These are phyloP conservation scores for Anguilla megastoma DNA, from an alignment of 2,797 vertebrate genomes.

Conservation along the genomic window DNA sequence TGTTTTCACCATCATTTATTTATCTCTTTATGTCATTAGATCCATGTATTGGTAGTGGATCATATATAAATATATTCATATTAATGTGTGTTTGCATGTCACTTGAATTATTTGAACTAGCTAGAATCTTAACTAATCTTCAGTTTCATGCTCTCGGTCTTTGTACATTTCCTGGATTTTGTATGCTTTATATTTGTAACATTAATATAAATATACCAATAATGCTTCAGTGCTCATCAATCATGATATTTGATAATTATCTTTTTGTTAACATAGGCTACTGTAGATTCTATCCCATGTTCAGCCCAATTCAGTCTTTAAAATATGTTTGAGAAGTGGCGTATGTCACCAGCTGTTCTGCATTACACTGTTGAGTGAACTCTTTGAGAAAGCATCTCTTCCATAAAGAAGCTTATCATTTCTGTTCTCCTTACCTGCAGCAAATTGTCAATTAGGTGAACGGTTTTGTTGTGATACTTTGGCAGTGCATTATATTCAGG, in stretches of 20 bases:
- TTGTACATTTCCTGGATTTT: not conserved
- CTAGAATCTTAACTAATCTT: not conserved
- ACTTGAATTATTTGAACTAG: not conserved
- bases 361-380: not conserved
- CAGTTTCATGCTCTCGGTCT: not conserved
- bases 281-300: not conserved
- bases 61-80: not conserved
- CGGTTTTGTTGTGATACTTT: not conserved
- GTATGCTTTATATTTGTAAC: not conserved
- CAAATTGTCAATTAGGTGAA: not conserved
- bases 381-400: constrained; percentile 7
- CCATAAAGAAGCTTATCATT: not conserved
- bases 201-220: not conserved
- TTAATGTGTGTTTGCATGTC: constrained; percentile 1
- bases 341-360: not conserved
- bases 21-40: not conserved
- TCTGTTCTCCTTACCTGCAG: not conserved
- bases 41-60: not conserved
- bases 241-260: not conserved
- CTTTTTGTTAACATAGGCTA: not conserved
- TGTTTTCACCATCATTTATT: constrained; percentile 1
- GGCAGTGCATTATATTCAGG: not conserved
- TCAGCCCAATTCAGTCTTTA: not conserved
- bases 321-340: not conserved
- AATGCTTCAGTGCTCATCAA: not conserved